Conservation (phyloP, 2,113 vertebrate species). For the Dromiciops gliroides region DNA sequence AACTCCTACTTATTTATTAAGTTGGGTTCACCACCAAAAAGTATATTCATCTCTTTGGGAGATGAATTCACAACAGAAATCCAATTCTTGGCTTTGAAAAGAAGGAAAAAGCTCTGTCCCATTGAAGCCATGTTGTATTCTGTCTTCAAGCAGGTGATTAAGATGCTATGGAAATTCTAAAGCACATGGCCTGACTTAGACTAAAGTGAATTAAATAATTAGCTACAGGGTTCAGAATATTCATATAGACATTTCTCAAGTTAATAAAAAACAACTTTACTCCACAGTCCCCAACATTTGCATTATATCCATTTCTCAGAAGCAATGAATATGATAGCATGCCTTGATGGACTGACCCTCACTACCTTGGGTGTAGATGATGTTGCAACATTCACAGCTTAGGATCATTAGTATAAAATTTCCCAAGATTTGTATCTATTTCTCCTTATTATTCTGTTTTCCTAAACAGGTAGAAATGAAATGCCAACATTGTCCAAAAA, state of each 20-base stretch:
- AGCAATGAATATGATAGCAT: background rate
- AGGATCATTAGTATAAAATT: background rate
- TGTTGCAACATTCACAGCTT: background rate
- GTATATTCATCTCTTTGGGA: conserved; percentile 49
- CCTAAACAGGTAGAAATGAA: conserved; percentile 2
- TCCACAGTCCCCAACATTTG: background rate
- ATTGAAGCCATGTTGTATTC: conserved; percentile 60
- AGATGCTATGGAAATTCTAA: conserved; percentile 59
- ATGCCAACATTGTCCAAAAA: conserved; percentile 12
- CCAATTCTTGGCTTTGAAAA: conserved; percentile 65
- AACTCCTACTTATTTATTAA: conserved; percentile 75
- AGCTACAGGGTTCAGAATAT: conserved; percentile 48
- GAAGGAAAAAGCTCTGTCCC: conserved; percentile 37
- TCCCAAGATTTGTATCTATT: background rate
- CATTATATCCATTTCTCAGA: background rate
- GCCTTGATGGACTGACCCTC: background rate
- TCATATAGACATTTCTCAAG: conserved; percentile 54
- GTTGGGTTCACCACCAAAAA: conserved; percentile 52
- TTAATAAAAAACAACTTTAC: conserved; percentile 36
- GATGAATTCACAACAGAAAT: conserved; percentile 58
- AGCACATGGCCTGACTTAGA: conserved; percentile 64
- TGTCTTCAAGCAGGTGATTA: conserved; percentile 65
- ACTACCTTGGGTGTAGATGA: background rate
- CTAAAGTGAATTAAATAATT: conserved; percentile 68
- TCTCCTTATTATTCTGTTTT: background rate